A percentile compares a stretch with the other conserved stretches of the same genome.
Evolutionary conservation across 2,797 vertebrate species (phyloP).

Genomic region (Gambusia yucatana): DNA sequence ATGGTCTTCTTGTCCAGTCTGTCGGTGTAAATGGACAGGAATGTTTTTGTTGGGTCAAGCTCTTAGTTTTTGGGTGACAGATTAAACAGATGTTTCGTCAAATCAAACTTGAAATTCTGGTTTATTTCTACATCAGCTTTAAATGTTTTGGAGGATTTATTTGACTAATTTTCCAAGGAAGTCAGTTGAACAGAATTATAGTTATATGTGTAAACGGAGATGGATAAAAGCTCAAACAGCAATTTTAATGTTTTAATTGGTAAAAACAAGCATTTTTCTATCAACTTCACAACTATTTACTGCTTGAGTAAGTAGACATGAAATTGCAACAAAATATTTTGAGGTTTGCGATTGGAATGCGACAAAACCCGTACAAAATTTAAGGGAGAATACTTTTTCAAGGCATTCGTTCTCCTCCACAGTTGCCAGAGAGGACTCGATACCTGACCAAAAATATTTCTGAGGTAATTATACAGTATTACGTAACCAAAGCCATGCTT

Average conservation of each 20-base stretch:
- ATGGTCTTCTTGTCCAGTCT: not conserved
- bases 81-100: not conserved
- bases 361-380: not conserved
- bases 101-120: not conserved
- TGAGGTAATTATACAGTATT: slow-evolving; percentile 68
- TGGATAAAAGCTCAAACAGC: not conserved
- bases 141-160: not conserved
- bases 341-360: not conserved
- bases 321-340: not conserved
- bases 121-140: not conserved
- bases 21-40: not conserved
- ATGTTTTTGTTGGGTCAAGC: not conserved
- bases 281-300: not conserved
- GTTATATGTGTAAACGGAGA: not conserved
- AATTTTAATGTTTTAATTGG: not conserved
- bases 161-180: not conserved
- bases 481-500: slow-evolving; percentile 21
- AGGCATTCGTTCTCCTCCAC: slow-evolving; percentile 17
- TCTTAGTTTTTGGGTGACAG: not conserved
- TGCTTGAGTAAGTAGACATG: not conserved
- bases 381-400: not conserved
- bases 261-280: not conserved
- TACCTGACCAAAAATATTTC: slow-evolving; percentile 69
- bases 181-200: not conserved
- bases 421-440: slow-evolving; percentile 54